Conservation (phyloP, 2,888 invertebrate species). For the Girardia tigrina region DNA sequence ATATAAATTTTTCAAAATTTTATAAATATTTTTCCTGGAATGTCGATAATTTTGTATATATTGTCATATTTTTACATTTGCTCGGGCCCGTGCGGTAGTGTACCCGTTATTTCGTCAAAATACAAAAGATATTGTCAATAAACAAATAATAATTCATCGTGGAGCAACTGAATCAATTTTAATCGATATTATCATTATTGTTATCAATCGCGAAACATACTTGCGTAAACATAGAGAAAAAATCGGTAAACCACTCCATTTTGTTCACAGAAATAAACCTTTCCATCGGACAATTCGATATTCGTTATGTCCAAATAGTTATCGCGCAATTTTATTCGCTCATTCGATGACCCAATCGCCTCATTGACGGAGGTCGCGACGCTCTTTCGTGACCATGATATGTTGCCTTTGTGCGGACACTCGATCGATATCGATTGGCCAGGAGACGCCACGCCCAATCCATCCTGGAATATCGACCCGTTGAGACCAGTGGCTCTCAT, state of each 20-base stretch:
- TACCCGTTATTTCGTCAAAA: too few species aligned
- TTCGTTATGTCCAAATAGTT: background rate
- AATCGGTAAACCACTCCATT: background rate
- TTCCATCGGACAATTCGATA: background rate
- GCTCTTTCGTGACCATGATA: background rate
- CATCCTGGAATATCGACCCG: background rate
- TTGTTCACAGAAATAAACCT: background rate
- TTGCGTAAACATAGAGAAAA: background rate
- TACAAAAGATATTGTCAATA: too few species aligned
- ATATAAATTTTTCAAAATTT: too few species aligned
- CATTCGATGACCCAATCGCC: background rate
- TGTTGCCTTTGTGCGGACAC: background rate
- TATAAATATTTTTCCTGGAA: too few species aligned
- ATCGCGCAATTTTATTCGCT: background rate
- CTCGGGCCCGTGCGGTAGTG: too few species aligned
- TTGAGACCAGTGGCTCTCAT: background rate
- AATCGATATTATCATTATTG: too few species aligned
- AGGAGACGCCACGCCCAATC: background rate
- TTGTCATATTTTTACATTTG: too few species aligned
- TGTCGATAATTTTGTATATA: too few species aligned
- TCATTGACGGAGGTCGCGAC: background rate
- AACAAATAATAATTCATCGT: too few species aligned
- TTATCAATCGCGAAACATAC: too few species aligned
- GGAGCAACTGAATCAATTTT: too few species aligned
- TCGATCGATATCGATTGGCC: background rate